Base-by-base conservation (phyloP, 1,140 invertebrate genomes). In the Cecropterus lyciades region DNA sequence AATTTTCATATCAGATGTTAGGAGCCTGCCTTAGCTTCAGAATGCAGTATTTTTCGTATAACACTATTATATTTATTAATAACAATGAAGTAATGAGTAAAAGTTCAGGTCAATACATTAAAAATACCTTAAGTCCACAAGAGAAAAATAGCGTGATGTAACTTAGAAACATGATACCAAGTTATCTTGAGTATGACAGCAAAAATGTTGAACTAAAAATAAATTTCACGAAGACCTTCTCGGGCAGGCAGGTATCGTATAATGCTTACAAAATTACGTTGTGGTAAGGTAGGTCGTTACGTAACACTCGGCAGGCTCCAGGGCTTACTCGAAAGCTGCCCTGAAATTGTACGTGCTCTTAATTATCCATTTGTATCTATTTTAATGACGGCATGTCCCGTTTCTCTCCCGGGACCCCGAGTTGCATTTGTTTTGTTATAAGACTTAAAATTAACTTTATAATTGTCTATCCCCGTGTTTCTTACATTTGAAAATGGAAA, bases 231-330 rank as follows among this genome's bases (percentile, higher is more conserved):
- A 48, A 48, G 43, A 59, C 42, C 43, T 30, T 33, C 42, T 33
- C 16, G 6, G 27, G 14, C 7, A 59, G 56, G 48, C 56, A 48
- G 51, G 30, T 40, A 40, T 40, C 30, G 51, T 53, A 53, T 53
- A 53, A 53, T 53, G 14, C 51, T 37, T 53, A 53, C 51, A 37
- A 53, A 53, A 59, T 69, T 73, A 64, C 43, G 66, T 65, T 65
- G 66, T 63, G 53, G 24, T 42, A 64, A 59, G 48, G 67, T 65
- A 70, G 56, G 68, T 62, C 62, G 49, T 72, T 72, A 68, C 66
- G 66, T 72, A 68, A 68, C 40, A 53, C 45, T 27, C 45, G 48
- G 51, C 13, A 16, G 51, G 51, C 14, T 15, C 51, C 14, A 13
- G 11, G 51, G 51, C 51, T 53, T 53, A 53, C 3, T 13, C 51